These are phyloP conservation scores for Liodrosophila aerea DNA, from an alignment of 2,888 invertebrate species.

Conservation along the genomic window DNA sequence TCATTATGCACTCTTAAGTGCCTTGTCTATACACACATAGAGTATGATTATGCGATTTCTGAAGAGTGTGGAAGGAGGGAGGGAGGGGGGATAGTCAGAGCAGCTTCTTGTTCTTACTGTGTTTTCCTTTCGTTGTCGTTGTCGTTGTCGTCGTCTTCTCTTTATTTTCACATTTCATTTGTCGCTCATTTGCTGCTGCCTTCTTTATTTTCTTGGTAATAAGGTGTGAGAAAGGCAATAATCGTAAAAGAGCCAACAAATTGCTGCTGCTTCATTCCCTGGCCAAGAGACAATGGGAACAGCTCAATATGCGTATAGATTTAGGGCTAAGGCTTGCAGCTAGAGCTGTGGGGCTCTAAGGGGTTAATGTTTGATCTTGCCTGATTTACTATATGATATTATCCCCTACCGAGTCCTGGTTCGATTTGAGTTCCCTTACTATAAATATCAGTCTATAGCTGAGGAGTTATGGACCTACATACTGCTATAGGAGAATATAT, in stretches of 20 bases:
- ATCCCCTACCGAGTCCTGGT: too few relatives aligned
- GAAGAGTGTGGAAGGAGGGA: not conserved
- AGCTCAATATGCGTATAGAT: too few relatives aligned
- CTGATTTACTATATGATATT: too few relatives aligned
- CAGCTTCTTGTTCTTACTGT: constrained; percentile 35
- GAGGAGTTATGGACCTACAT: too few relatives aligned
- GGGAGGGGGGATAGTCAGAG: constrained; percentile 1
- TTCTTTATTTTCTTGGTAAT: constrained; percentile 79
- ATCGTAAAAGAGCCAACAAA: constrained; percentile 79
- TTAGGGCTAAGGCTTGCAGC: too few relatives aligned
- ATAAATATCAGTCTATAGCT: too few relatives aligned
- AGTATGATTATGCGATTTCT: constrained; percentile 60
- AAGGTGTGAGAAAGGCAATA: constrained; percentile 80
- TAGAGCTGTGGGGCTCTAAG: too few relatives aligned
- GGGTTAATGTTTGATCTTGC: too few relatives aligned
- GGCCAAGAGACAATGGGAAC: too few relatives aligned
- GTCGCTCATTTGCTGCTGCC: constrained; percentile 53
- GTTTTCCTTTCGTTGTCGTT: constrained; percentile 37
- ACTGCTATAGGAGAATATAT: too few relatives aligned
- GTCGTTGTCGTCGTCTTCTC: constrained; percentile 41
- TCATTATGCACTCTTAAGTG: constrained; percentile 7
- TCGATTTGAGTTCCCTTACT: too few relatives aligned
- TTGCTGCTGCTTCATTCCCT: constrained; percentile 58
- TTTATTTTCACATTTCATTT: constrained; percentile 65
- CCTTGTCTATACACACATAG: constrained; percentile 18